Evolutionary conservation across 2,113 vertebrate species (phyloP).

Genomic region (Perca flavescens): DNA sequence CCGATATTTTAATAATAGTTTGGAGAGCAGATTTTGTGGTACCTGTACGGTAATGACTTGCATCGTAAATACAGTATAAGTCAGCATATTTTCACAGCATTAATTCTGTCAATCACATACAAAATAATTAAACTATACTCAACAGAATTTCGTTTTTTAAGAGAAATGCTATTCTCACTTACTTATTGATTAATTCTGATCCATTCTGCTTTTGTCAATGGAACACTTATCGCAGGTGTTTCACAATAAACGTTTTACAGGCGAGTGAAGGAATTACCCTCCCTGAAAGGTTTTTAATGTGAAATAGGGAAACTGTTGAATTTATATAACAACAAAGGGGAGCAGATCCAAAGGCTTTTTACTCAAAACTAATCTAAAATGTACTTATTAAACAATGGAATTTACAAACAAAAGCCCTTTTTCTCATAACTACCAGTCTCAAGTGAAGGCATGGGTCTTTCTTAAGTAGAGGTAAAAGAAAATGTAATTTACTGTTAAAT

Average conservation of each 20-base stretch:
- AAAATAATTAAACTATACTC: background rate
- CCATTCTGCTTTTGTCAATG: background rate
- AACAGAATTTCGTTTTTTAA: background rate
- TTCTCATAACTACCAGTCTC: background rate
- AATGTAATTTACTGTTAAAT: background rate
- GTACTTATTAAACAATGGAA: background rate
- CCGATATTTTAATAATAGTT: conserved; percentile 1
- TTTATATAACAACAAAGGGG: background rate
- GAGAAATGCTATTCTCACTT: background rate
- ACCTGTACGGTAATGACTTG: background rate
- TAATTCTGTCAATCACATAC: conserved; percentile 4
- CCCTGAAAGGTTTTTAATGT: background rate
- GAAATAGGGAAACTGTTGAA: background rate
- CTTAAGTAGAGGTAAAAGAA: background rate
- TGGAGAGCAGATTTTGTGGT: background rate
- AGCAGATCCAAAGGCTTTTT: background rate
- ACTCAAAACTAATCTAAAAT: background rate
- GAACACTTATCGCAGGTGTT: background rate
- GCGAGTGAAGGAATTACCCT: background rate
- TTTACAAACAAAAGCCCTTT: background rate
- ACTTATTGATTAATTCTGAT: background rate
- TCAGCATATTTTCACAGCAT: conserved; percentile 18
- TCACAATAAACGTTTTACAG: conserved; percentile 3
- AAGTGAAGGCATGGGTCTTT: background rate
- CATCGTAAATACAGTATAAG: background rate